Percentiles rank a stretch among this genome's conserved stretches.
phyloP scores from a whole-genome alignment of 1,140 invertebrate genomes.

The Drosophila burlai region DNA sequence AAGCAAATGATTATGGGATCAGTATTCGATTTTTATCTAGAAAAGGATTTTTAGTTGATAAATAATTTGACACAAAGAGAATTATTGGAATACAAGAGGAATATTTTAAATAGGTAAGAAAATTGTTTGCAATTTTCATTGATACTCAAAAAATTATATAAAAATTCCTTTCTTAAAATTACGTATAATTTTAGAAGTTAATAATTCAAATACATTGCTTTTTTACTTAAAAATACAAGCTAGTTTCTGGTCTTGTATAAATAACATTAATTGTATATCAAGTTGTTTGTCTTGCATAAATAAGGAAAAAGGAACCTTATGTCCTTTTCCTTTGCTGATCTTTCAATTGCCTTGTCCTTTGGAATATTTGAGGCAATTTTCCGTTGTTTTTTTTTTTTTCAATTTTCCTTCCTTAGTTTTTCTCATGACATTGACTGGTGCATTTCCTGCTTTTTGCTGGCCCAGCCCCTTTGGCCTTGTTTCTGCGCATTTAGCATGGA shows the following conservation, averaged over 20 bases:
- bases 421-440: slow-evolving; percentile 20
- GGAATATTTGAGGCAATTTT: slow-evolving; percentile 36
- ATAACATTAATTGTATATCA: background rate
- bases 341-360: slow-evolving; percentile 43
- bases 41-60: background rate
- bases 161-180: background rate
- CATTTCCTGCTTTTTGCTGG: slow-evolving; percentile 38
- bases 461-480: slow-evolving; percentile 30
- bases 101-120: no score
- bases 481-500: slow-evolving; percentile 45
- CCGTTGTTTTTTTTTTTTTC: slow-evolving; percentile 4
- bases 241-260: no score
- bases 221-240: no score
- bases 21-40: background rate
- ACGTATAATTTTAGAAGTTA: no score
- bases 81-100: background rate
- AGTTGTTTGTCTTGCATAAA: background rate
- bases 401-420: slow-evolving; percentile 29
- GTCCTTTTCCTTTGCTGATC: background rate
- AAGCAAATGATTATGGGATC: slow-evolving; percentile 9
- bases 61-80: no score
- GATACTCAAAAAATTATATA: background rate
- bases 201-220: no score
- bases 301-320: background rate
- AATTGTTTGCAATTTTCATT: background rate